Percentiles rank a stretch among this genome's conserved stretches.
These are phyloP conservation scores for Apis cerana DNA, from an alignment of 1,140 invertebrate species.

Conservation along the genomic window DNA sequence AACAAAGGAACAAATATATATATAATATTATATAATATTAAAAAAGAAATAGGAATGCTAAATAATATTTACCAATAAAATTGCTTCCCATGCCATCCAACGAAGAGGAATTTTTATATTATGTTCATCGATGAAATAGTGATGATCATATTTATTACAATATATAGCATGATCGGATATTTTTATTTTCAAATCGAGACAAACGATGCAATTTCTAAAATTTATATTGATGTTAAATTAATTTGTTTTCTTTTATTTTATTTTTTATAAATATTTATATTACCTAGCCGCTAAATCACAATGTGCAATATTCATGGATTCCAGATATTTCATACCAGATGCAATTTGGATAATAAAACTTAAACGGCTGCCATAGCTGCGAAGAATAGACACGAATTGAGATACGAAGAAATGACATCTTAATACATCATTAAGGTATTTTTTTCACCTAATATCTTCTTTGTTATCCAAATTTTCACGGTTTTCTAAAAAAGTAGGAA, in stretches of 20 bases:
- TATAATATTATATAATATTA: background rate
- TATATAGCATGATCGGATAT: slow-evolving; percentile 95
- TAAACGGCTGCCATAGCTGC: slow-evolving; percentile 88
- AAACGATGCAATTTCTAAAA: slow-evolving; percentile 92
- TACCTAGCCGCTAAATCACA: slow-evolving; percentile 90
- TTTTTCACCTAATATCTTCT: slow-evolving; percentile 71
- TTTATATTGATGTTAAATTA: background rate
- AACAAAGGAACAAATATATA: background rate
- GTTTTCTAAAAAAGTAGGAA: slow-evolving; percentile 88
- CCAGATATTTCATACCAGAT: slow-evolving; percentile 93
- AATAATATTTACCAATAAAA: slow-evolving; percentile 86
- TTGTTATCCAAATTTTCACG: slow-evolving; percentile 75
- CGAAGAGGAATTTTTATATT: slow-evolving; percentile 91
- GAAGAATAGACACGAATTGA: slow-evolving; percentile 75
- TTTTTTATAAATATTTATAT: slow-evolving; percentile 40
- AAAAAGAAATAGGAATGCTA: too few species aligned
- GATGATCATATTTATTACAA: slow-evolving; percentile 89
- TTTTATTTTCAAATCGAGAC: slow-evolving; percentile 90
- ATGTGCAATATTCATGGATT: slow-evolving; percentile 88
- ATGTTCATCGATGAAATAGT: slow-evolving; percentile 92
- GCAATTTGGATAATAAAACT: slow-evolving; percentile 92
- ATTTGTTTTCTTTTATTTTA: background rate
- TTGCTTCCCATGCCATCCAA: slow-evolving; percentile 94
- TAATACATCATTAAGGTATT: background rate
- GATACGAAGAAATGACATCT: background rate